Base-by-base conservation (phyloP, 2,113 vertebrate genomes). In the Mesoclemmys tuberculata region DNA sequence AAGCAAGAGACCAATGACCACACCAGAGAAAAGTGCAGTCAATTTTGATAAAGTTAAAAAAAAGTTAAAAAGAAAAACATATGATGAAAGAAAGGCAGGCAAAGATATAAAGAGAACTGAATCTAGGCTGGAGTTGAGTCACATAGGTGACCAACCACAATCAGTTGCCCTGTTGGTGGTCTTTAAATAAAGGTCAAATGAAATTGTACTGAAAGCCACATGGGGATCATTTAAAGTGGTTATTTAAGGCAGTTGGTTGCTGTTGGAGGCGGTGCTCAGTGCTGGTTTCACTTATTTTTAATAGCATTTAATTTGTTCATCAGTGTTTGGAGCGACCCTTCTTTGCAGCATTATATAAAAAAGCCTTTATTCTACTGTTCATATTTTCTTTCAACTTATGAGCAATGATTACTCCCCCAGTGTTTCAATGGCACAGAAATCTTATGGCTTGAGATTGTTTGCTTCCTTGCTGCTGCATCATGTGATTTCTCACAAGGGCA, bases 131-230 rank as follows among this genome's bases (percentile, higher is more conserved):
- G n/a, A 88, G 71, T 51, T 51, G 88, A 68, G 75, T 95, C 88
- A 80, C 82, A 68, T 0, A 95, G 54, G 78, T 41, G 95, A 93
- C 86, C 84, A 90, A 31, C 68, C 29, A n/a, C 83, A 97, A 92
- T 96, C 89, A 90, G n/a, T 90, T 84, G 79, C 86, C 89, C 12
- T 82, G 91, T 58, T 93, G 79, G 88, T 93, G 92, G 90, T 93
- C 96, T 93, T 97, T 87, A 97, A 85, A 79, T 83, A 97, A 97
- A 96, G 93, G 97, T 97, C 96, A 96, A 82, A 93, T 38, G 95
- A 96, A 97, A 97, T 85, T 94, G 93, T 52, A 86, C 87, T 8
- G 44, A 96, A 98, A 98, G 89, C 92, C 93, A 95, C 84, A 89
- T 90, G 85, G 94, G 90, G 29, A 81, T 96, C 84, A 92, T 97